phyloP scores from a whole-genome alignment of 2,113 vertebrate species.

The Gymnorhina tibicen region DNA sequence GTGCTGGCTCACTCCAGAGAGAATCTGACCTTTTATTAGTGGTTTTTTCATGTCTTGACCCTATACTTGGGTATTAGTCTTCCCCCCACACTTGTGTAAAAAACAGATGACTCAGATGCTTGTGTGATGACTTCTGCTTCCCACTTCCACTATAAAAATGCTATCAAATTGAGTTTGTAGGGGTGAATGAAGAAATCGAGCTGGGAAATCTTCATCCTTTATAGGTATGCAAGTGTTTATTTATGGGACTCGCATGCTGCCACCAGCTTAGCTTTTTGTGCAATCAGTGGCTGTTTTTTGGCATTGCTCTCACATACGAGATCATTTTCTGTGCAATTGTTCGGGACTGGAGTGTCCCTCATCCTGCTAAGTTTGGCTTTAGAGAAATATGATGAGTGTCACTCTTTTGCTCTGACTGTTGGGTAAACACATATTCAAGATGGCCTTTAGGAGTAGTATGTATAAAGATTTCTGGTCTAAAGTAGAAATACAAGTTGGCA shows the following conservation, averaged over 20 bases:
- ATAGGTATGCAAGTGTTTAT: background rate
- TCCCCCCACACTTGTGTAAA: background rate
- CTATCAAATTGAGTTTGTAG: background rate
- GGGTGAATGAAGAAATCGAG: background rate
- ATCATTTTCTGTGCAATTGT: background rate
- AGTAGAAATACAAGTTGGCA: background rate
- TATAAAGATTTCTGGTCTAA: background rate
- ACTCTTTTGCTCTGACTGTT: background rate
- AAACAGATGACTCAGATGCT: background rate
- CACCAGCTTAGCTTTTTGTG: background rate
- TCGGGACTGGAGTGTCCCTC: background rate
- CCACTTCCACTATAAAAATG: background rate
- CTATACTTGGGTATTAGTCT: background rate
- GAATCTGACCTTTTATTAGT: background rate
- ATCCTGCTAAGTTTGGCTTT: background rate
- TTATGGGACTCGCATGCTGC: background rate
- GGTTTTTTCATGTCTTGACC: background rate
- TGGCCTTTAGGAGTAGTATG: background rate
- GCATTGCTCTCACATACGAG: background rate
- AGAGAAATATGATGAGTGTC: background rate
- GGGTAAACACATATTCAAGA: background rate
- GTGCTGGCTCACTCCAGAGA: background rate
- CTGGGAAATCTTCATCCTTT: background rate
- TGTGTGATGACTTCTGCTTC: background rate
- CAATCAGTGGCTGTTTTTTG: background rate